A percentile compares a stretch with the other conserved stretches of the same genome.
Evolutionary conservation across 1,140 invertebrate genomes (phyloP).

Genomic region (Semibalanus balanoides): DNA sequence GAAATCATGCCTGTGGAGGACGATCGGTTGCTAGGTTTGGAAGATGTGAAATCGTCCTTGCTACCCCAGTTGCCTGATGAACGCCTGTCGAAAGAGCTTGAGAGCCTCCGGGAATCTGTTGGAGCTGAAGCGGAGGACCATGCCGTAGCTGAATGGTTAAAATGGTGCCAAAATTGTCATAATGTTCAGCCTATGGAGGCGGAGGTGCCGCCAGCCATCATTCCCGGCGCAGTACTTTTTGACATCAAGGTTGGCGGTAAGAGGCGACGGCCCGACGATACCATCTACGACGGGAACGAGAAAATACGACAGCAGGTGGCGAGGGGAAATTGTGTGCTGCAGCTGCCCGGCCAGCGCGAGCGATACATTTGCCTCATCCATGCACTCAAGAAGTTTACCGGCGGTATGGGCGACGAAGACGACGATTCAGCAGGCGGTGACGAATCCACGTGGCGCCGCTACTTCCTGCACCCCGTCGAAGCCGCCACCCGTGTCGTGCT

Average conservation of each 20-base stretch:
- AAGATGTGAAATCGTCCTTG: too few species aligned
- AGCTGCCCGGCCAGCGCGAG: neutral
- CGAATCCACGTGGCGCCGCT: conserved; percentile 29
- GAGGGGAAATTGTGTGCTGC: neutral
- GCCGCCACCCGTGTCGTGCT: conserved; percentile 27
- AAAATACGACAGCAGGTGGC: conserved; percentile 12
- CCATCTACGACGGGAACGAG: conserved; percentile 10
- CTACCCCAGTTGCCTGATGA: too few species aligned
- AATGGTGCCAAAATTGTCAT: neutral
- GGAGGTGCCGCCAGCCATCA: neutral
- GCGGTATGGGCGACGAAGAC: conserved; percentile 39
- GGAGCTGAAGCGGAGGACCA: neutral
- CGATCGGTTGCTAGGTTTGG: too few species aligned
- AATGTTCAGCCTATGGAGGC: neutral
- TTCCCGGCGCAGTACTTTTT: neutral
- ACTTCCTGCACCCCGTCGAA: conserved; percentile 11
- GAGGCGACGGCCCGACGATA: conserved; percentile 8
- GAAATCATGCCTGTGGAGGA: too few species aligned
- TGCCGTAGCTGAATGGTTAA: neutral
- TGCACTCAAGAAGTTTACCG: conserved; percentile 33
- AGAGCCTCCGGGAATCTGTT: too few species aligned
- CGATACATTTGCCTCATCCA: too few species aligned
- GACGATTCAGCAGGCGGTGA: conserved; percentile 28
- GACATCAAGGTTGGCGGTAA: conserved; percentile 11
- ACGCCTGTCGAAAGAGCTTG: too few species aligned